Evolutionary conservation across 1,140 invertebrate genomes (phyloP).

Genomic region (Parasteatoda tepidariorum): DNA sequence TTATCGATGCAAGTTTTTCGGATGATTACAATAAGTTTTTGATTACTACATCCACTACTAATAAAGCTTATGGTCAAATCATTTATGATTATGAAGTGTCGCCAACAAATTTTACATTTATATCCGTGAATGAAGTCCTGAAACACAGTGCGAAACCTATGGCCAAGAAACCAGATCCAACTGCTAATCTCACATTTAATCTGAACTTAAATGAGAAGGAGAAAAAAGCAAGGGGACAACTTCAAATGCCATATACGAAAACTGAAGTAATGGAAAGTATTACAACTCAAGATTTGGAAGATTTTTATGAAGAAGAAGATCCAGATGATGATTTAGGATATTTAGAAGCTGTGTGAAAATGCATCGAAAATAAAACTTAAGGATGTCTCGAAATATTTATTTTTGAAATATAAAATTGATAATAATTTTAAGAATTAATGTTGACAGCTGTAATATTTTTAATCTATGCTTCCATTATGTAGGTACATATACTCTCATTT

Average conservation of each 20-base stretch:
- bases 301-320: conserved; percentile 58
- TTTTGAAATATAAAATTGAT: no score
- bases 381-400: no score
- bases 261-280: conserved; percentile 1
- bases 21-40: background rate
- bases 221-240: conserved; percentile 66
- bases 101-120: background rate
- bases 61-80: background rate
- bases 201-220: conserved; percentile 68
- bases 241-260: conserved; percentile 67
- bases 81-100: conserved; percentile 24
- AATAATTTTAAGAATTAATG: no score
- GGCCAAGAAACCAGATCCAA: conserved; percentile 64
- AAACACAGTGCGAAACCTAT: background rate
- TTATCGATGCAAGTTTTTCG: background rate
- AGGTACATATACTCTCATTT: no score
- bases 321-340: conserved; percentile 59
- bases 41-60: conserved; percentile 12
- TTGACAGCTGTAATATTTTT: no score
- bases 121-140: background rate
- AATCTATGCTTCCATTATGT: no score
- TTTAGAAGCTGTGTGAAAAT: background rate
- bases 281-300: conserved; percentile 33
- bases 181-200: conserved; percentile 69
- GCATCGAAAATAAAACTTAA: background rate